phyloP scores from a whole-genome alignment of 2,888 invertebrate genomes.

The Frankliniella intonsa region DNA sequence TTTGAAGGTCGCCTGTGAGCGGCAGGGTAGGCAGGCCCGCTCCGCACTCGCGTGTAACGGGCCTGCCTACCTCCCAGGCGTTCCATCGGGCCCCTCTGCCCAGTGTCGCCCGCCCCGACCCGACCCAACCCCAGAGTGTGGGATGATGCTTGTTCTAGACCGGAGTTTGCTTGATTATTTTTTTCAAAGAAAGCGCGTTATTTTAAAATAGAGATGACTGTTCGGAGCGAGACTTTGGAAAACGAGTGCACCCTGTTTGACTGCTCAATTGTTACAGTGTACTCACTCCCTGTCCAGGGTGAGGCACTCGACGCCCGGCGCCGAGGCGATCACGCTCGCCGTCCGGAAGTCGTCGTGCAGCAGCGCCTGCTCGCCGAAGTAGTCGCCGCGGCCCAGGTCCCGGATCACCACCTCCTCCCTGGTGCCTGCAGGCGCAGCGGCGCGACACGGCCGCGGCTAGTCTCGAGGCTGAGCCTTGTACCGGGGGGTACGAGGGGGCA shows the following conservation, averaged over 20 bases:
- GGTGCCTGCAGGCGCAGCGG: constrained; percentile 41
- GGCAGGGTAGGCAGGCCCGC: too few relatives aligned
- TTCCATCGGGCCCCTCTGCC: too few relatives aligned
- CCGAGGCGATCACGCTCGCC: constrained; percentile 62
- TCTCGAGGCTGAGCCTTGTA: too few relatives aligned
- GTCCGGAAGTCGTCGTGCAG: constrained; percentile 60
- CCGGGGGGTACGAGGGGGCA: too few relatives aligned
- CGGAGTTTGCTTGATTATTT: too few relatives aligned
- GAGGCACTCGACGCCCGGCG: constrained; percentile 59
- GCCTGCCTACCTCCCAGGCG: too few relatives aligned
- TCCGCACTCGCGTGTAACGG: too few relatives aligned
- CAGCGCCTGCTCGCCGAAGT: constrained; percentile 63
- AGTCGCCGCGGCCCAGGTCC: constrained; percentile 55
- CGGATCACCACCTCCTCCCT: constrained; percentile 56
- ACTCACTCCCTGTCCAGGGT: constrained; percentile 59
- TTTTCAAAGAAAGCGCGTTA: constrained; percentile 31
- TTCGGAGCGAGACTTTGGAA: not conserved
- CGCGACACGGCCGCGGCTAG: constrained; percentile 27
- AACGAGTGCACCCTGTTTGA: constrained; percentile 31
- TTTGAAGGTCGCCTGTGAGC: too few relatives aligned
- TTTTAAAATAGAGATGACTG: constrained; percentile 10
- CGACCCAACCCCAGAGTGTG: too few relatives aligned
- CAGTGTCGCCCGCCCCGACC: too few relatives aligned
- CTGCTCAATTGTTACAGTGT: constrained; percentile 30
- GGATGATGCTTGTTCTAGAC: too few relatives aligned